phyloP scores from a whole-genome alignment of 1,140 invertebrate species.

The Halictus rubicundus region DNA sequence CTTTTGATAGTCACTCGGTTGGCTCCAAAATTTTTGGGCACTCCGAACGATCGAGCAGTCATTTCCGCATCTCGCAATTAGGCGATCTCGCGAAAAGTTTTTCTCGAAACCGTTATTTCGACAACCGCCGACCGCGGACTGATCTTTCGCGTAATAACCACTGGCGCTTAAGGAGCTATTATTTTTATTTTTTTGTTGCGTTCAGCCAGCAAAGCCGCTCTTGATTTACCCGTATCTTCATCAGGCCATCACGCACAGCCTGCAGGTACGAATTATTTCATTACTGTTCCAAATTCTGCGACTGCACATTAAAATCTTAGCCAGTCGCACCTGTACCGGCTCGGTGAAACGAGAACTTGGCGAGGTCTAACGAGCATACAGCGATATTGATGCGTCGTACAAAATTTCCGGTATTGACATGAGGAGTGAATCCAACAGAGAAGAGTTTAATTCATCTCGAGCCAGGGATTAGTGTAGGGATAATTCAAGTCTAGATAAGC shows the following conservation, averaged over 20 bases:
- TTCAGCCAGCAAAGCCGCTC: not conserved
- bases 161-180: not conserved
- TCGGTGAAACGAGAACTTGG: not conserved
- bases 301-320: not conserved
- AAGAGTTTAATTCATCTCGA: no score
- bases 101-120: constrained; percentile 55
- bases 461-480: no score
- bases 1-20: constrained; percentile 47
- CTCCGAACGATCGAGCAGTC: constrained; percentile 75
- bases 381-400: no score
- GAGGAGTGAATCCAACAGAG: no score
- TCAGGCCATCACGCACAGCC: not conserved
- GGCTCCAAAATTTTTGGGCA: constrained; percentile 67
- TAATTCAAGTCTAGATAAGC: no score
- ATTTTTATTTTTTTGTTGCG: not conserved
- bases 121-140: constrained; percentile 44
- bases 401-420: no score
- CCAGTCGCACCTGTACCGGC: not conserved
- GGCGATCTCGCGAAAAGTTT: constrained; percentile 68
- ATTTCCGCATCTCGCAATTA: constrained; percentile 69
- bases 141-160: constrained; percentile 33
- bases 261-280: not conserved
- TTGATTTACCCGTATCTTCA: not conserved
- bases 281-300: not conserved
- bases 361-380: no score